Evolutionary conservation across 1,140 invertebrate species (phyloP).

Genomic region (Myzus persicae): DNA sequence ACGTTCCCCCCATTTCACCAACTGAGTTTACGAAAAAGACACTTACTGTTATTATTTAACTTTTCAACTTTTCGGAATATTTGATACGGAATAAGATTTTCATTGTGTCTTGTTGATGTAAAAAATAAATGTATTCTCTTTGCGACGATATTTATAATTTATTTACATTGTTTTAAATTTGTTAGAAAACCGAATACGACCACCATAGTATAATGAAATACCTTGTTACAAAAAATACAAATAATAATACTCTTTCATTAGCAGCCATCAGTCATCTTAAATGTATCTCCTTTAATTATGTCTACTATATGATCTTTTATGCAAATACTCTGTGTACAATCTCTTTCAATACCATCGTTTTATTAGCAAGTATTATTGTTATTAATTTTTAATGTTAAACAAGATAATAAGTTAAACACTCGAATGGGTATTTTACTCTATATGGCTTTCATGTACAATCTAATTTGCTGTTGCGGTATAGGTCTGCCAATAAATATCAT

Average conservation of each 20-base stretch:
- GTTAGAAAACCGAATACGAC: not conserved
- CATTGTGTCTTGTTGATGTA: not conserved
- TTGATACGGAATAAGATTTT: not conserved
- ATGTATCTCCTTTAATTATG: not conserved
- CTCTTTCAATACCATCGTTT: not conserved
- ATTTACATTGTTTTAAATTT: not conserved
- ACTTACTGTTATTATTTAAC: not conserved
- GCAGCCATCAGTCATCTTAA: not conserved
- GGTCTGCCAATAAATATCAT: not conserved
- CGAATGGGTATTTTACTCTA: not conserved
- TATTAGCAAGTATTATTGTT: not conserved
- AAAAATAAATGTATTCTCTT: not conserved
- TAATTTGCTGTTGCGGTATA: not conserved
- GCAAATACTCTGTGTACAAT: not conserved
- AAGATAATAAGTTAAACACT: not conserved
- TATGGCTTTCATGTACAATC: not conserved
- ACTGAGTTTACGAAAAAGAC: not conserved
- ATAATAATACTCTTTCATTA: not conserved
- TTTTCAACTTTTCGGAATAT: not conserved
- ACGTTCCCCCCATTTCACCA: not conserved
- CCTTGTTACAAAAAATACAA: not conserved
- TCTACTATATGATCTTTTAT: not conserved
- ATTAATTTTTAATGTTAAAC: not conserved
- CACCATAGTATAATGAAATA: not conserved
- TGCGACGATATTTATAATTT: not conserved